These are phyloP conservation scores for Tachypleus tridentatus DNA, from an alignment of 1,140 invertebrate genomes.

Conservation along the genomic window DNA sequence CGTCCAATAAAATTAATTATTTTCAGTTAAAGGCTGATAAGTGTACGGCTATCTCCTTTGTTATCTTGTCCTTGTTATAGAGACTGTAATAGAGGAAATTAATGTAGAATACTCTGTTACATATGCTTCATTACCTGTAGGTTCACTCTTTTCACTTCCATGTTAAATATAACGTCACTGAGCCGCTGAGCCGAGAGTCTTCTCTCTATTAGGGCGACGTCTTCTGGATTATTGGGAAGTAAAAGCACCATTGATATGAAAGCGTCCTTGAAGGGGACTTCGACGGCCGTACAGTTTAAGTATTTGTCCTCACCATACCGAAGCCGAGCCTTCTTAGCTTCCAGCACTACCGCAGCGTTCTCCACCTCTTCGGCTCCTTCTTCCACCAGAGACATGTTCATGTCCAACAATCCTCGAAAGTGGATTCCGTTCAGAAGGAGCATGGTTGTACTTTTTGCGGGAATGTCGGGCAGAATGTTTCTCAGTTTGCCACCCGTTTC, in stretches of 20 bases:
- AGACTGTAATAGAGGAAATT: not conserved
- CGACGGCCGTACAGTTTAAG: slow-evolving; percentile 25
- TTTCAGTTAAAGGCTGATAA: not conserved
- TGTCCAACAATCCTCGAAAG: slow-evolving; percentile 23
- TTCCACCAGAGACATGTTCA: slow-evolving; percentile 16
- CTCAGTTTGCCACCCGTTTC: slow-evolving; percentile 31
- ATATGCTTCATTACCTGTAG: slow-evolving; percentile 16
- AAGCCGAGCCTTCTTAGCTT: slow-evolving; percentile 13
- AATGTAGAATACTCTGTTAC: not conserved
- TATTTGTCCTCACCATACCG: slow-evolving; percentile 17
- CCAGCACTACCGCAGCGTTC: slow-evolving; percentile 7
- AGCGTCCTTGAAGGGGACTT: slow-evolving; percentile 25
- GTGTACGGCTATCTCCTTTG: not conserved
- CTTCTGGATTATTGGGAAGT: slow-evolving; percentile 20
- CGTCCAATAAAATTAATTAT: not conserved
- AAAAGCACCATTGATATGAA: slow-evolving; percentile 23
- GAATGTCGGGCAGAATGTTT: slow-evolving; percentile 25
- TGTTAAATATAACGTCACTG: slow-evolving; percentile 22
- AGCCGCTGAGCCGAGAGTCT: slow-evolving; percentile 24
- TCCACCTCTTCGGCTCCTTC: slow-evolving; percentile 1
- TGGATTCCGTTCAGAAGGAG: slow-evolving; percentile 22
- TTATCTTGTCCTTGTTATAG: not conserved
- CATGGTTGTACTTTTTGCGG: slow-evolving; percentile 16
- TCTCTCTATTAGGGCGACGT: slow-evolving; percentile 21
- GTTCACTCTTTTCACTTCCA: slow-evolving; percentile 22